A percentile compares a stretch with the other conserved stretches of the same genome.
Evolutionary conservation across 2,113 vertebrate species (phyloP).

Genomic region (Tapirus terrestris): DNA sequence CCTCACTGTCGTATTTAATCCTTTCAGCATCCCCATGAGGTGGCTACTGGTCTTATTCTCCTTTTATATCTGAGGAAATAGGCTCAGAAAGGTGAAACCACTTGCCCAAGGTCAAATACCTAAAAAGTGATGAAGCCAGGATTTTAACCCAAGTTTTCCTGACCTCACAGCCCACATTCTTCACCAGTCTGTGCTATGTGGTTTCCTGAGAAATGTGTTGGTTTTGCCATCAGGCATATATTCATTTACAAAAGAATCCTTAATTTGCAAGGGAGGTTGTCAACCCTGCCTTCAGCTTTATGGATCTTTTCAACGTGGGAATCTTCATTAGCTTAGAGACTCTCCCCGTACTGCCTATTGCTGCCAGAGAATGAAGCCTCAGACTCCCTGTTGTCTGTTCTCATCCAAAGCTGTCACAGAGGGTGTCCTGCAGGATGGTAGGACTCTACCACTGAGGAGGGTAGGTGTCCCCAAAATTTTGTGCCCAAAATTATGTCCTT

Average conservation of each 20-base stretch:
- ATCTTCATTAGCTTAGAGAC: background rate
- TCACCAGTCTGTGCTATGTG: background rate
- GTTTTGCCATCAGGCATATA: background rate
- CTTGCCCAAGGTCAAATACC: background rate
- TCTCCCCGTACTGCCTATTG: background rate
- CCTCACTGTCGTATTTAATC: background rate
- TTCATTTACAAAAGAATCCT: background rate
- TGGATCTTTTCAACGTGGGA: rapidly evolving
- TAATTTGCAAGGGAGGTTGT: background rate
- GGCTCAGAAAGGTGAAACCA: background rate
- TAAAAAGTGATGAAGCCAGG: background rate
- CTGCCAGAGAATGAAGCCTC: background rate
- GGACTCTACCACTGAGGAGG: background rate
- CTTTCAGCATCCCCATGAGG: background rate
- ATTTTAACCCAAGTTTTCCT: background rate
- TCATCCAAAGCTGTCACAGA: background rate
- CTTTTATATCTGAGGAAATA: background rate
- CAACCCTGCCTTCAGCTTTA: background rate
- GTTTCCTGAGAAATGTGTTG: background rate
- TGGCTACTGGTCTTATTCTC: background rate
- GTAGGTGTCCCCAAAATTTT: no score
- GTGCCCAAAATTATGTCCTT: background rate
- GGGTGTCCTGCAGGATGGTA: background rate
- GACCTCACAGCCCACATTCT: background rate
- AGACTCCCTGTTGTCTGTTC: background rate